These are phyloP conservation scores for Andinoacara biseriatus DNA, from an alignment of 2,113 vertebrate genomes.

Conservation along the genomic window DNA sequence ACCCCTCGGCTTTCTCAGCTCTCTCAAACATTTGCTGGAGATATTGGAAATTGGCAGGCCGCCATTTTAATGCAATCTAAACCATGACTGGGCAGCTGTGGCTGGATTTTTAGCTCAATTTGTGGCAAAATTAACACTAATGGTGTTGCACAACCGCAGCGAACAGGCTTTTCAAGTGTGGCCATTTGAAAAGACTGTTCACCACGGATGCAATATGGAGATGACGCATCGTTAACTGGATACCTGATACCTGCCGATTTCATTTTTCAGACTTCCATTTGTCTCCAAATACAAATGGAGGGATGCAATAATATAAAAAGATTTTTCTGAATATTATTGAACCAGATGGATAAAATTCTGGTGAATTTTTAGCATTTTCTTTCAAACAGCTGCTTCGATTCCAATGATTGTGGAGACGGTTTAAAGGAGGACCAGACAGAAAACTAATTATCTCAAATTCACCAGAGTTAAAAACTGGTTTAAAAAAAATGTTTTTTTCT, in stretches of 20 bases:
- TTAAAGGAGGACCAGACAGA: background rate
- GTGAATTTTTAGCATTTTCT: background rate
- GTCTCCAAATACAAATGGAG: background rate
- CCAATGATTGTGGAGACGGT: background rate
- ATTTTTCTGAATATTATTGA: background rate
- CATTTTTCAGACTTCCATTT: background rate
- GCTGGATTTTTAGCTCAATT: background rate
- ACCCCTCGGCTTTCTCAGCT: background rate
- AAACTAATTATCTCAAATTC: background rate
- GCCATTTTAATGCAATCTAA: conserved; percentile 6
- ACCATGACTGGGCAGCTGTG: background rate
- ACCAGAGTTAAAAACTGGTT: background rate
- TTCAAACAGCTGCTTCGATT: background rate
- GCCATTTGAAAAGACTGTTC: background rate
- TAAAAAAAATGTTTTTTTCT: too few relatives aligned
- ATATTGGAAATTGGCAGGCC: background rate
- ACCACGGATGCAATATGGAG: background rate
- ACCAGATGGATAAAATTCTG: background rate
- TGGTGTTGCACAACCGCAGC: background rate
- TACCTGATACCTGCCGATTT: background rate
- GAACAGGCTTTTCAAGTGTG: background rate
- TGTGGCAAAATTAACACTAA: background rate
- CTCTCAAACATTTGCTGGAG: background rate
- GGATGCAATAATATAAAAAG: background rate
- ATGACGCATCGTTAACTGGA: background rate